Conservation (phyloP, 1,140 invertebrate species). For the Brachionus plicatilis region DNA sequence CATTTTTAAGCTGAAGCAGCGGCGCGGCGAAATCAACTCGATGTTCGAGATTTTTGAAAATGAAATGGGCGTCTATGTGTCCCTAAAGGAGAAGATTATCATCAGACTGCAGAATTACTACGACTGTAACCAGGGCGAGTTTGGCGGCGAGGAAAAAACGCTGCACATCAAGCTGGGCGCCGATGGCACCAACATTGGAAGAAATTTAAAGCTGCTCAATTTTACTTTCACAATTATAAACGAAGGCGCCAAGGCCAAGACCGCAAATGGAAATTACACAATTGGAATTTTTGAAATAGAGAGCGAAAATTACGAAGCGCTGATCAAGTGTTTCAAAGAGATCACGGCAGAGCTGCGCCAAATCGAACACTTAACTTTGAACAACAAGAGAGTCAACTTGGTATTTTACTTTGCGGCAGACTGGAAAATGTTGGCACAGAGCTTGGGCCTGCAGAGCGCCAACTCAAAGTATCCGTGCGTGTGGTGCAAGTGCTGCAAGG, state of each 20-base stretch:
- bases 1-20: not conserved
- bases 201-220: constrained; percentile 33
- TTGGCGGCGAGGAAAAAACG: not conserved
- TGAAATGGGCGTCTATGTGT: constrained; percentile 29
- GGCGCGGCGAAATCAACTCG: not conserved
- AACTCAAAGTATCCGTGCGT: constrained; percentile 23
- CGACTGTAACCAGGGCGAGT: not conserved
- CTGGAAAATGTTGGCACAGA: constrained; percentile 27
- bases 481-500: constrained; percentile 37
- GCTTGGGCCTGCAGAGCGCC: not conserved
- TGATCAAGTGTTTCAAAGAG: constrained; percentile 12
- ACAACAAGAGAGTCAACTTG: not conserved
- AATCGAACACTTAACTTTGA: not conserved
- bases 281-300: constrained; percentile 37
- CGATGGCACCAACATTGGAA: constrained; percentile 32
- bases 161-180: constrained; percentile 3
- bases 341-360: not conserved
- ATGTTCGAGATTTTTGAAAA: constrained; percentile 21
- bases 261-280: constrained; percentile 36
- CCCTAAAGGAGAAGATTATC: not conserved
- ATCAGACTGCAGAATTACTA: not conserved
- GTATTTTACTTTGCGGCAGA: not conserved
- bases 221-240: constrained; percentile 38
- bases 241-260: constrained; percentile 4
- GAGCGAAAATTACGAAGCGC: not conserved